Conservation (phyloP, 2,888 invertebrate species). For the Drosophila nr. perissopoda region DNA sequence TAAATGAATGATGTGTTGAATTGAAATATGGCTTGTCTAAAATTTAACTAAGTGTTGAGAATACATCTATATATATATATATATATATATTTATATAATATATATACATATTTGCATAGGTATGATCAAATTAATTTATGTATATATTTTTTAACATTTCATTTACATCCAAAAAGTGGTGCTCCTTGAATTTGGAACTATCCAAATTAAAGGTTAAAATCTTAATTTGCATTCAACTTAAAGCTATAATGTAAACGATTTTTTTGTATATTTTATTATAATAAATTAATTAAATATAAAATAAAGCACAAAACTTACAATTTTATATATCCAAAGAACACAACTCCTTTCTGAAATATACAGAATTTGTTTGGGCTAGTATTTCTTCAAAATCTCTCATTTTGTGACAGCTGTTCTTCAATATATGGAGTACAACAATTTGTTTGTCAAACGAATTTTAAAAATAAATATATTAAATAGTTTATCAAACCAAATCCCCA, state of each 20-base stretch:
- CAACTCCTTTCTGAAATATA: not conserved
- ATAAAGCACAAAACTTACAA: not conserved
- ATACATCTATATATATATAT: not conserved
- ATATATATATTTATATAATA: not conserved
- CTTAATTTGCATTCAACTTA: not conserved
- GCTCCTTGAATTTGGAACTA: not conserved
- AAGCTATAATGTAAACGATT: not conserved
- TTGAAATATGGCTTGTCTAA: not conserved
- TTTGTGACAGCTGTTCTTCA: not conserved
- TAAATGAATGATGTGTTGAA: not conserved
- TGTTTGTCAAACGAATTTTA: not conserved
- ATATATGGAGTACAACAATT: too few species aligned
- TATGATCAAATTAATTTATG: not conserved
- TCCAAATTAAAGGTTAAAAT: not conserved
- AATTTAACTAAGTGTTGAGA: rapidly evolving
- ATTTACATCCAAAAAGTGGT: not conserved
- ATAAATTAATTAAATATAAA: not conserved
- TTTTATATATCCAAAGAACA: not conserved
- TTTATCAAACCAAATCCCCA: not conserved
- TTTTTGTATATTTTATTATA: not conserved
- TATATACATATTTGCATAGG: not conserved
- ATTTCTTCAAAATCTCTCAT: not conserved
- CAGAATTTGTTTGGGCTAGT: not conserved
- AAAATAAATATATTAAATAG: not conserved
- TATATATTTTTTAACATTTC: not conserved